Evolutionary conservation across 1,140 invertebrate genomes (phyloP).

Genomic region (Mamestra configurata): DNA sequence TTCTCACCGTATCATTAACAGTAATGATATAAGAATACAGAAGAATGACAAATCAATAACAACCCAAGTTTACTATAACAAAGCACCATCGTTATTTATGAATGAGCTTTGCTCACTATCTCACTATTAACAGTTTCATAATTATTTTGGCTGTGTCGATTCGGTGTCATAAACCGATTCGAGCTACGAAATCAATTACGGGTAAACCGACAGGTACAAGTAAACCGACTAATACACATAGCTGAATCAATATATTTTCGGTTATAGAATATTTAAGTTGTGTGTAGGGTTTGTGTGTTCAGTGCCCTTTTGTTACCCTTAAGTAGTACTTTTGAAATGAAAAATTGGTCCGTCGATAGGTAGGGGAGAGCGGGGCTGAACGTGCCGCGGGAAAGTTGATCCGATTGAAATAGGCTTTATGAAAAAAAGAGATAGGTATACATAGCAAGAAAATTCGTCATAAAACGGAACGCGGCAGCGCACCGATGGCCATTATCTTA

Average conservation of each 20-base stretch:
- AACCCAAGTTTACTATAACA: not conserved
- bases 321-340: too few species aligned
- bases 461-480: too few species aligned
- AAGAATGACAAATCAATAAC: not conserved
- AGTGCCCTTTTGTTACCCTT: too few species aligned
- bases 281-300: too few species aligned
- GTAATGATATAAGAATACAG: not conserved
- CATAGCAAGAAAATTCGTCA: too few species aligned
- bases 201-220: too few species aligned
- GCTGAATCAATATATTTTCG: not conserved
- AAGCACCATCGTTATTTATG: not conserved
- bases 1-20: not conserved
- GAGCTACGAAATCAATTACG: not conserved
- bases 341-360: too few species aligned
- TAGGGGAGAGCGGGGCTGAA: too few species aligned
- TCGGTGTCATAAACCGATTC: conserved; percentile 1
- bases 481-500: too few species aligned
- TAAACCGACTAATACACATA: conserved; percentile 1
- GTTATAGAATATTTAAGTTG: not conserved
- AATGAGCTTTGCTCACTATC: not conserved
- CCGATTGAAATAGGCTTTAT: too few species aligned
- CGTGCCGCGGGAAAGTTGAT: too few species aligned
- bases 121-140: not conserved
- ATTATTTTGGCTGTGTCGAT: not conserved
- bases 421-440: too few species aligned